phyloP scores from a whole-genome alignment of 2,888 invertebrate species.

The Philopedon plagiatum region DNA sequence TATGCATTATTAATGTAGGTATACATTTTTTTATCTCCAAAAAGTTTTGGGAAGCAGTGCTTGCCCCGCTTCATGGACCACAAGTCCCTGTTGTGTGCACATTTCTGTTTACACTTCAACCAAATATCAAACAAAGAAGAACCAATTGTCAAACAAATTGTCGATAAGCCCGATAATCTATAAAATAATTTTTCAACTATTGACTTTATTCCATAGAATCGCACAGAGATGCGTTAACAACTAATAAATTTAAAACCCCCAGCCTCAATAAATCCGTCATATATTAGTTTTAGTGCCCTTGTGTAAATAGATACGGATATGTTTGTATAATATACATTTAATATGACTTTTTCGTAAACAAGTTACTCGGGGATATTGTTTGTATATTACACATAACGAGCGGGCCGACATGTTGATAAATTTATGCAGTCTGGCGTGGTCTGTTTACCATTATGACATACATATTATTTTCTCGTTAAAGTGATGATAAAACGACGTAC shows the following conservation, averaged over 20 bases:
- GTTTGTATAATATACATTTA: conserved; percentile 20
- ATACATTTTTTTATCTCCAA: too few species aligned
- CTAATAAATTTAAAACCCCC: neutral
- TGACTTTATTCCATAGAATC: neutral
- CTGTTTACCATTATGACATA: neutral
- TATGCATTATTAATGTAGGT: too few species aligned
- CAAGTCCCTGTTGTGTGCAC: too few species aligned
- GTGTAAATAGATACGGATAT: conserved; percentile 18
- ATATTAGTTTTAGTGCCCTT: conserved; percentile 1
- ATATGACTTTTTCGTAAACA: conserved; percentile 20
- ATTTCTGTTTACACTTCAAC: too few species aligned
- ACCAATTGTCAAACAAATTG: too few species aligned
- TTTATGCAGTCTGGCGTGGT: conserved; percentile 4
- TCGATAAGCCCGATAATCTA: neutral
- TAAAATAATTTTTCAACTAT: neutral
- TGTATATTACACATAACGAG: neutral
- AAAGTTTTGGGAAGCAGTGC: too few species aligned
- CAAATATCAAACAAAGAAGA: too few species aligned
- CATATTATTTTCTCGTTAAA: neutral
- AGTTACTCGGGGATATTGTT: neutral
- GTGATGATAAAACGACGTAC: neutral
- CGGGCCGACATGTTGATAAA: conserved; percentile 1
- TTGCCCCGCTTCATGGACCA: too few species aligned
- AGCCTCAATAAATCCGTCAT: neutral
- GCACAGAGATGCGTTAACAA: neutral